A percentile compares a stretch with the other conserved stretches of the same genome.
phyloP scores from a whole-genome alignment of 2,797 vertebrate genomes.

The Melanitta fusca region DNA sequence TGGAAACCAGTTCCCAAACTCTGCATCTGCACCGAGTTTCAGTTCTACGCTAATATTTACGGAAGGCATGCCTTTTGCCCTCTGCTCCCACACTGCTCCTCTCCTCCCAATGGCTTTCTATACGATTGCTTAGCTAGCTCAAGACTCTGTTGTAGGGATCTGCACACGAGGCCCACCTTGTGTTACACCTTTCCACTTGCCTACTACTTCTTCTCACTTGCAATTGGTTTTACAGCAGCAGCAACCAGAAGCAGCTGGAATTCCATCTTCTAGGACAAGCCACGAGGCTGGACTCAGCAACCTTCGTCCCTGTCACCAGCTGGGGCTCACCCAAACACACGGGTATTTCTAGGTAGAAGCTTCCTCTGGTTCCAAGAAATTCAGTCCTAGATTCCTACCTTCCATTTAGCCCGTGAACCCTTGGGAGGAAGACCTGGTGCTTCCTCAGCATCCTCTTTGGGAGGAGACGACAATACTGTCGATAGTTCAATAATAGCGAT shows the following conservation, averaged over 20 bases:
- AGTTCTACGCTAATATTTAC: neutral
- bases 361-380: neutral
- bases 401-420: neutral
- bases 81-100: neutral
- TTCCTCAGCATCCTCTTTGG: neutral
- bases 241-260: neutral
- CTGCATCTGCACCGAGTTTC: neutral
- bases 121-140: neutral
- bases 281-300: neutral
- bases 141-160: neutral
- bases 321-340: neutral
- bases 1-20: neutral
- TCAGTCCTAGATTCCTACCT: neutral
- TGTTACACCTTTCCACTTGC: neutral
- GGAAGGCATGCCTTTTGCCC: neutral
- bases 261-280: neutral
- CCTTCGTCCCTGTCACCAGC: neutral
- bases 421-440: neutral
- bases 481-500: neutral
- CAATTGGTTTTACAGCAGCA: too few species aligned
- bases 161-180: neutral
- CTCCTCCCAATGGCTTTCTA: neutral
- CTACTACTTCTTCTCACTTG: neutral
- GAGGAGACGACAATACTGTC: neutral
- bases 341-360: neutral